Evolutionary conservation across 2,888 invertebrate genomes (phyloP).

Genomic region (Drosophila austrosaltans): DNA sequence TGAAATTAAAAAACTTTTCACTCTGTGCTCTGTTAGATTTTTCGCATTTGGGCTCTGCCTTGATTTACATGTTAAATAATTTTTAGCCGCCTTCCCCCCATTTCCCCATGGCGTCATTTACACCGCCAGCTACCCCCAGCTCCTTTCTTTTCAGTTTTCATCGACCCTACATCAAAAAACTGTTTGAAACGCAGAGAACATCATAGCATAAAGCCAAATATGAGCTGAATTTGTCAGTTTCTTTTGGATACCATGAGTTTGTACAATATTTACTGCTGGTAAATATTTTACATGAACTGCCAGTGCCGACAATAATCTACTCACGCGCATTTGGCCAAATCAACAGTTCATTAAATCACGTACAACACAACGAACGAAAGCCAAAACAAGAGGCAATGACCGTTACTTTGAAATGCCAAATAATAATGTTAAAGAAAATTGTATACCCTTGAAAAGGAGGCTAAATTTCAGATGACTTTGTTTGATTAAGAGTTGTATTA

Average conservation of each 20-base stretch:
- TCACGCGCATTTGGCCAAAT: constrained; percentile 58
- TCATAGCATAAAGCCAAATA: constrained; percentile 59
- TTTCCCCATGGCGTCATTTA: background rate
- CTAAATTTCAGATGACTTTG: no score
- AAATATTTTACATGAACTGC: constrained; percentile 57
- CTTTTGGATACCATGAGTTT: constrained; percentile 13
- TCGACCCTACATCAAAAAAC: constrained; percentile 44
- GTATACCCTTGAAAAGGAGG: background rate
- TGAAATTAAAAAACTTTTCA: constrained; percentile 76
- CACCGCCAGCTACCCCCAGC: background rate
- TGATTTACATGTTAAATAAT: constrained; percentile 79
- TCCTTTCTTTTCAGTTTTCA: background rate
- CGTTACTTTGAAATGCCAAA: background rate
- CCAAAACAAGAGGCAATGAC: constrained; percentile 6
- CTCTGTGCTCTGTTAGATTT: constrained; percentile 61
- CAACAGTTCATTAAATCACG: constrained; percentile 71
- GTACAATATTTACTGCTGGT: constrained; percentile 39
- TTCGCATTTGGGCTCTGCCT: constrained; percentile 49
- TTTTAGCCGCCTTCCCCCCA: constrained; percentile 42
- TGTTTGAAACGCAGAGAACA: constrained; percentile 63
- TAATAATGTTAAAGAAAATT: background rate
- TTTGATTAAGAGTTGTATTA: no score
- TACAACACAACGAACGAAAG: constrained; percentile 16
- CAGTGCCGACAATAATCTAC: constrained; percentile 40
- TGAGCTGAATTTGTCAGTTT: constrained; percentile 37